These are phyloP conservation scores for Galeruca laticollis DNA, from an alignment of 2,888 invertebrate genomes.

Conservation along the genomic window DNA sequence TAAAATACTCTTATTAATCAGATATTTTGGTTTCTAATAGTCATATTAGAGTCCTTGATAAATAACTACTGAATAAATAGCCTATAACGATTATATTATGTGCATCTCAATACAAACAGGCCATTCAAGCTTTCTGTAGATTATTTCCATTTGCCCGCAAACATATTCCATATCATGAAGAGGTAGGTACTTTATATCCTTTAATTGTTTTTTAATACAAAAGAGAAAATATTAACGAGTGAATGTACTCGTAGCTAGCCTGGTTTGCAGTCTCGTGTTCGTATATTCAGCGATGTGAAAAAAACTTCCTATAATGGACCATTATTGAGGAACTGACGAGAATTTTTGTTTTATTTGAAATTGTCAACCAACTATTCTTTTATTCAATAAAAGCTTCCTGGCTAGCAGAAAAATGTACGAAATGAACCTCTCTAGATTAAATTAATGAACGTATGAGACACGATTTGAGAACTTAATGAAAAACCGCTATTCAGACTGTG, in stretches of 20 bases:
- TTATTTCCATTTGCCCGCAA: background rate
- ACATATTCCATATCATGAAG: background rate
- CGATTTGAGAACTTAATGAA: background rate
- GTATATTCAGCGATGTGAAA: conserved; percentile 9
- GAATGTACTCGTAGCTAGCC: conserved; percentile 1
- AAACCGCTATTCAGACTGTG: background rate
- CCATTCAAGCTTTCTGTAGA: too few relatives aligned
- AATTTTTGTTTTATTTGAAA: conserved; percentile 1
- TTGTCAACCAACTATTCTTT: conserved; percentile 3
- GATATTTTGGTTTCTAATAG: too few relatives aligned
- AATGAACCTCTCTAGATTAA: background rate
- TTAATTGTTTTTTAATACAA: background rate
- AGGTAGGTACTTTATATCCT: background rate
- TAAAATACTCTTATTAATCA: too few relatives aligned
- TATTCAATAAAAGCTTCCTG: background rate
- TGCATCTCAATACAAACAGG: too few relatives aligned
- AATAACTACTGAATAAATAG: too few relatives aligned
- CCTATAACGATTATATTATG: too few relatives aligned
- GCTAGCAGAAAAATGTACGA: background rate
- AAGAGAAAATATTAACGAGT: conserved; percentile 5
- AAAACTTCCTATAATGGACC: conserved; percentile 6
- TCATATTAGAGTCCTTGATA: too few relatives aligned
- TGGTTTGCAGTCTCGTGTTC: background rate
- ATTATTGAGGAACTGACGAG: background rate
- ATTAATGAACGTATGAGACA: background rate